Percentiles rank a stretch among this genome's conserved stretches.
These are phyloP conservation scores for Eptesicus fuscus DNA, from an alignment of 2,113 vertebrate species.

Conservation along the genomic window DNA sequence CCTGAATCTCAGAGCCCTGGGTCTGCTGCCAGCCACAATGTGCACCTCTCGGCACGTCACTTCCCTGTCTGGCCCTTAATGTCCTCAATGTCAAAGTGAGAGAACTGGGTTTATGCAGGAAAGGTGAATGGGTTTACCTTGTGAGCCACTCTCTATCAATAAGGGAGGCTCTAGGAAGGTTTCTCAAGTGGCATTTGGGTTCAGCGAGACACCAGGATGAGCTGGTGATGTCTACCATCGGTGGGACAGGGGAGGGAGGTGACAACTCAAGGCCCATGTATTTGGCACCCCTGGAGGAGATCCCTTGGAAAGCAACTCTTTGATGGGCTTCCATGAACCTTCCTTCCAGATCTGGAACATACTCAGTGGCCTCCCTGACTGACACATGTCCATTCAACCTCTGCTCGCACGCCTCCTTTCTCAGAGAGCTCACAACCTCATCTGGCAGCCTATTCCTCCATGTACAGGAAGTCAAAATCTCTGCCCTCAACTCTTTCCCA, in stretches of 20 bases:
- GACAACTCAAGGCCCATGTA: rapidly evolving
- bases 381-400: neutral
- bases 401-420: neutral
- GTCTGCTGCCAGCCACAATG: neutral
- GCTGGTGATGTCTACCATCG: neutral
- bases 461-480: neutral
- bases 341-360: neutral
- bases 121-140: neutral
- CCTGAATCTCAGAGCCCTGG: neutral
- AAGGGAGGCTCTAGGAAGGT: neutral
- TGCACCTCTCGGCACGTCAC: neutral
- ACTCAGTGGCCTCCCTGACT: neutral
- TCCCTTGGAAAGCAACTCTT: neutral
- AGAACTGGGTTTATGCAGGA: neutral
- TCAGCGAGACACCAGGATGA: neutral
- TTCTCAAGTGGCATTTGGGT: neutral
- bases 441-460: neutral
- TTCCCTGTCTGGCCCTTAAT: neutral
- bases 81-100: neutral
- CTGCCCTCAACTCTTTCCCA: neutral
- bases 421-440: neutral
- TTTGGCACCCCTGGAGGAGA: neutral
- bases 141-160: too few species aligned
- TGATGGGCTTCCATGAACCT: neutral
- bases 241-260: neutral